Evolutionary conservation across 2,888 invertebrate genomes (phyloP), one percentile per base, ranked within the genome.

Genomic region (Cataglyphis livida): DNA sequence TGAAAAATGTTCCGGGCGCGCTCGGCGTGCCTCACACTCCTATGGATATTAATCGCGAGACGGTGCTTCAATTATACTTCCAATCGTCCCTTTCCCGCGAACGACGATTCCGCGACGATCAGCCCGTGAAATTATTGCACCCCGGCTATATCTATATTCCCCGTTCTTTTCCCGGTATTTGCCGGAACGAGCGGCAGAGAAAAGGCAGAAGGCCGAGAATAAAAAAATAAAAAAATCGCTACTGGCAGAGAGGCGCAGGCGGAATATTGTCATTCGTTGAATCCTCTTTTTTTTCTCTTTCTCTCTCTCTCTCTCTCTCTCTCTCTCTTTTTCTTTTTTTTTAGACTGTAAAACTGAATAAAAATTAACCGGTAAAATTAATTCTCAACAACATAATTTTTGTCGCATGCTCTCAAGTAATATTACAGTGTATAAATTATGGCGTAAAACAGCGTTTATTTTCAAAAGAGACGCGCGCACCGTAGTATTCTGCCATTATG

Each of bases 11-110:
- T 84, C 84, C 70, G 83, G 68, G 85, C 84, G 85, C 75, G 79
- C 81, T 82, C 82, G 84, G 76, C 85, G 81, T 28, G 75, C 85
- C 75, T 32, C 86, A 76, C 82, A 64, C 86, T 65, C 87, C 82
- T 74, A 64, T 89, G 89, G 91, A 91, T 91, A 91, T 91, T 91
- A 91, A 91, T 91, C 90, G 89, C 85, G 85, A 81, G 85, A 85
- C 85, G 85, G 85, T 87, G 85, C 89, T 90, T 91, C 91, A 91
- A 91, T 91, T 91, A 91, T 89, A 89, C 88, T 89, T 90, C 88
- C 90, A 90, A 90, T 91, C 90, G 86, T 88, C 83, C 83, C 76
- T 79, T 85, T 86, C 71, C 87, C 79, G 83, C 85, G 82, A 78
- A 78, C 87, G 70, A 85, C 90, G 86, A 87, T 88, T 90, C 81